phyloP scores from a whole-genome alignment of 2,888 invertebrate genomes.

The Luperina nickerlii region DNA sequence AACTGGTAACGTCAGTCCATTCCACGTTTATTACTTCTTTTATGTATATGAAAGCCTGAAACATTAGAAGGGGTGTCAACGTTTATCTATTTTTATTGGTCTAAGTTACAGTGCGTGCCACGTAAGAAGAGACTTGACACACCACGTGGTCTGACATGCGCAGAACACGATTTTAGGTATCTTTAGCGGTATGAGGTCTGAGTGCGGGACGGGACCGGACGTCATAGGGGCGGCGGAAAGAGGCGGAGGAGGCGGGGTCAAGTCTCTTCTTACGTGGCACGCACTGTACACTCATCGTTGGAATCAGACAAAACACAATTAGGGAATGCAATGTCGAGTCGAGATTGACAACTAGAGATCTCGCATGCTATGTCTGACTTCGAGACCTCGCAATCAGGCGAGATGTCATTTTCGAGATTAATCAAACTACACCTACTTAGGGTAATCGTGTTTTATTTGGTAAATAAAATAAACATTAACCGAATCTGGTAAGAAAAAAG shows the following conservation, averaged over 20 bases:
- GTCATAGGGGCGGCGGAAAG: too few relatives aligned
- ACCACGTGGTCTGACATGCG: too few relatives aligned
- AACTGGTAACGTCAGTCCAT: conserved; percentile 75
- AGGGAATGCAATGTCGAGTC: background rate
- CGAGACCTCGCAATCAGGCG: background rate
- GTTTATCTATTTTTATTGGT: background rate
- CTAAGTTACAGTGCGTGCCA: too few relatives aligned
- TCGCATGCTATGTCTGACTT: background rate
- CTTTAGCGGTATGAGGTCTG: too few relatives aligned
- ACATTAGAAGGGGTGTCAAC: conserved; percentile 26
- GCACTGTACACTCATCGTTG: background rate
- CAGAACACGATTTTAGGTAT: too few relatives aligned
- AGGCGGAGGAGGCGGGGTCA: too few relatives aligned
- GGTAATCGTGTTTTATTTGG: background rate
- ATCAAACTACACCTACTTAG: background rate
- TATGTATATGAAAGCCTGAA: conserved; percentile 80
- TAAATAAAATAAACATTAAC: background rate
- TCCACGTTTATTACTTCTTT: conserved; percentile 74
- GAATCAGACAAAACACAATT: too few relatives aligned
- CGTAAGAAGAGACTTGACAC: too few relatives aligned
- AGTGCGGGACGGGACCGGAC: too few relatives aligned
- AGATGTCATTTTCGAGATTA: background rate
- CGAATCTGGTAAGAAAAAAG: background rate
- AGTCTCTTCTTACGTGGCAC: too few relatives aligned
- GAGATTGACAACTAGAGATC: background rate